Conservation (phyloP, 2,113 vertebrate species). For the Oreotragus oreotragus region DNA sequence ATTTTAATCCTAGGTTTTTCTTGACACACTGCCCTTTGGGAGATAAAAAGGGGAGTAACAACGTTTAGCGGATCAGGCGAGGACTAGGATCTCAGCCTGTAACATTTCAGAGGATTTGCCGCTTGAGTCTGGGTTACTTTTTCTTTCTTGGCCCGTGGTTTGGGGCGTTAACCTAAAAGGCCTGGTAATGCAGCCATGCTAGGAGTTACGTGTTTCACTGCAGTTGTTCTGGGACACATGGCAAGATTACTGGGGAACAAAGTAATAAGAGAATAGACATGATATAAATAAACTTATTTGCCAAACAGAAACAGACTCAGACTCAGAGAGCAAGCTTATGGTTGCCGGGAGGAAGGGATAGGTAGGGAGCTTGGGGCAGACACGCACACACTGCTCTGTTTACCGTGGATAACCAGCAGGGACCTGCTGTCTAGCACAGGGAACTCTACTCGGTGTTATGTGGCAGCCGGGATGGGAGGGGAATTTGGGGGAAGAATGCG, state of each 20-base stretch:
- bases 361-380: background rate
- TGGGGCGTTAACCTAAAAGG: background rate
- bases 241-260: background rate
- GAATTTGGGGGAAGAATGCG: background rate
- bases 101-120: background rate
- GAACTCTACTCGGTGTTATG: background rate
- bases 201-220: background rate
- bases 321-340: background rate
- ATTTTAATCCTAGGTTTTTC: background rate
- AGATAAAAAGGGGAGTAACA: background rate
- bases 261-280: background rate
- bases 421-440: background rate
- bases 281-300: background rate
- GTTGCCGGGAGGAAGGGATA: background rate
- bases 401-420: background rate
- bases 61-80: background rate
- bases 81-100: background rate
- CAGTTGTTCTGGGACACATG: background rate
- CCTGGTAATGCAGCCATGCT: background rate
- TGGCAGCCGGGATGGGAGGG: background rate
- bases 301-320: background rate
- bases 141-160: background rate
- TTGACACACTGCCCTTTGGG: background rate
- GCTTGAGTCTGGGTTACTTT: background rate
- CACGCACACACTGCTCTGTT: accelerated